phyloP scores from a whole-genome alignment of 2,888 invertebrate genomes.

The Hydrotaea cyrtoneurina region DNA sequence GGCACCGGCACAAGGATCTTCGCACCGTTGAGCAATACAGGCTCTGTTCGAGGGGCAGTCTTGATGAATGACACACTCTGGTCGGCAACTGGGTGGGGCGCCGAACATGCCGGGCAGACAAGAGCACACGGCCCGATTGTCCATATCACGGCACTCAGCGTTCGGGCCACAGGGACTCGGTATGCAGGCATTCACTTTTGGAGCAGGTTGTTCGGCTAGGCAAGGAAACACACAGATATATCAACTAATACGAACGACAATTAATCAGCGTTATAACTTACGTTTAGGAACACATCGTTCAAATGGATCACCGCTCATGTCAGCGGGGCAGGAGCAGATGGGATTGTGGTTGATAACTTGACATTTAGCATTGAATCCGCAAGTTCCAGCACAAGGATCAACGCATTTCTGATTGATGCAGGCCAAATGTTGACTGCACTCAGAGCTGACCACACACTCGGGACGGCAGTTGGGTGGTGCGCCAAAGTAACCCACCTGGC shows the following conservation, averaged over 20 bases:
- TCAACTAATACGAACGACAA: too few species aligned
- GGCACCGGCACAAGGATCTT: slow-evolving; percentile 88
- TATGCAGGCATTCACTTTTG: slow-evolving; percentile 84
- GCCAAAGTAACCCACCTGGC: slow-evolving; percentile 87
- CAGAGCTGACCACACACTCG: slow-evolving; percentile 89
- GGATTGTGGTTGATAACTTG: slow-evolving; percentile 91
- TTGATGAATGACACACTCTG: slow-evolving; percentile 87
- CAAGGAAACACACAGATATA: slow-evolving; percentile 46
- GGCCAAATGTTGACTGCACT: slow-evolving; percentile 88
- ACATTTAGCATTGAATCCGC: slow-evolving; percentile 89
- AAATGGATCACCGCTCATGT: slow-evolving; percentile 89
- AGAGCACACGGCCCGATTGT: slow-evolving; percentile 87
- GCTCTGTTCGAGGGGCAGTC: slow-evolving; percentile 88
- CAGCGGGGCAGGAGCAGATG: slow-evolving; percentile 87
- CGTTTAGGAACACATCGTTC: slow-evolving; percentile 83
- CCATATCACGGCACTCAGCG: slow-evolving; percentile 86
- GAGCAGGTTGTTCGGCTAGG: slow-evolving; percentile 80
- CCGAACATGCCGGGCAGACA: slow-evolving; percentile 89
- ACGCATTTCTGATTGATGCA: slow-evolving; percentile 90
- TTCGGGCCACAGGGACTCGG: slow-evolving; percentile 90
- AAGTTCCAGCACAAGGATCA: slow-evolving; percentile 89
- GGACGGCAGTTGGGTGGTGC: slow-evolving; percentile 89
- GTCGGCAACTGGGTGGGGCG: slow-evolving; percentile 89
- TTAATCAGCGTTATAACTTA: slow-evolving; percentile 71
- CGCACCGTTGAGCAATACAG: slow-evolving; percentile 87